Conservation (phyloP, 2,888 invertebrate genomes). For the Ganaspis brasiliensis region DNA sequence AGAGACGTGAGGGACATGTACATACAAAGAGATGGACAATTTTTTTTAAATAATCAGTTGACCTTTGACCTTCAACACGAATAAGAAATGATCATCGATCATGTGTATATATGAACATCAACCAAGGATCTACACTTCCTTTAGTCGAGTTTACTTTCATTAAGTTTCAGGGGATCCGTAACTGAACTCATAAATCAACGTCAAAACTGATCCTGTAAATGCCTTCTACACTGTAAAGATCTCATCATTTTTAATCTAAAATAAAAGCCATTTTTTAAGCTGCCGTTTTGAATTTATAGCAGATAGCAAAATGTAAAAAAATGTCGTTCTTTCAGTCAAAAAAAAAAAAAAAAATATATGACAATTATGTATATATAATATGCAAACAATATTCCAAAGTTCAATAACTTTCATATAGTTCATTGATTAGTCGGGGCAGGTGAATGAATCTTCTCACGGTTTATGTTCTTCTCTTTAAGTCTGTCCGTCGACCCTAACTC, state of each 20-base stretch:
- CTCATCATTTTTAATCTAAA: background rate
- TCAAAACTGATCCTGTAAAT: conserved; percentile 26
- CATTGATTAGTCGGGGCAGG: conserved; percentile 53
- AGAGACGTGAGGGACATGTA: background rate
- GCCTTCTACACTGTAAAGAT: background rate
- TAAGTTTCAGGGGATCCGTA: conserved; percentile 23
- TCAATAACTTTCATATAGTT: background rate
- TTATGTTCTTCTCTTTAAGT: conserved; percentile 68
- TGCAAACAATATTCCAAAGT: too few relatives aligned
- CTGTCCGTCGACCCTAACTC: conserved; percentile 78
- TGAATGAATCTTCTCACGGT: conserved; percentile 70
- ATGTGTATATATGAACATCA: background rate
- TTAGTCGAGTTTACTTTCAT: conserved; percentile 21
- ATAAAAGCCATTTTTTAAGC: background rate
- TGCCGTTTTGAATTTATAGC: background rate
- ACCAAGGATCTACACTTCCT: conserved; percentile 24
- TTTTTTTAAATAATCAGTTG: background rate
- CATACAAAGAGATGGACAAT: background rate
- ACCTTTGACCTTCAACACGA: conserved; percentile 1
- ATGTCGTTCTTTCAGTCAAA: too few relatives aligned
- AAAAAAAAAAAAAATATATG: too few relatives aligned
- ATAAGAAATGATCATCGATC: conserved; percentile 30
- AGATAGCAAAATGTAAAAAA: too few relatives aligned
- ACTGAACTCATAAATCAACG: conserved; percentile 35
- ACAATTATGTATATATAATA: background rate